Percentiles rank a stretch among this genome's conserved stretches.
These are phyloP conservation scores for Sarotherodon lohbergeri DNA, from an alignment of 2,113 vertebrate genomes.

Conservation along the genomic window DNA sequence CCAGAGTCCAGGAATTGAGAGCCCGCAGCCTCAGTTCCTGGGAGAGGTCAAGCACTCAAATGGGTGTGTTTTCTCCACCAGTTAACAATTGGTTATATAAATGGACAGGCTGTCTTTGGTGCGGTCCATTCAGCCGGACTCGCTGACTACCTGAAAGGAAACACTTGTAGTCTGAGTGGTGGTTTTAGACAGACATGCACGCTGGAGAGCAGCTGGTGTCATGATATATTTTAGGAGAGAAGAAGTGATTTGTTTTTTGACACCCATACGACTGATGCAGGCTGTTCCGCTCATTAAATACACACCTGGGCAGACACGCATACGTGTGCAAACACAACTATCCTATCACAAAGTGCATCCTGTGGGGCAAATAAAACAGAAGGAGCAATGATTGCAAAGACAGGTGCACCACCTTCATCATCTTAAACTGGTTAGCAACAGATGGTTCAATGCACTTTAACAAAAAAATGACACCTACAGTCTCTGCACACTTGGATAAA, in stretches of 20 bases:
- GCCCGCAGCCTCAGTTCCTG: slow-evolving; percentile 10
- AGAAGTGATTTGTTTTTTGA: background rate
- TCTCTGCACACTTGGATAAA: background rate
- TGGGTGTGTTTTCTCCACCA: slow-evolving; percentile 31
- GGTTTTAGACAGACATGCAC: background rate
- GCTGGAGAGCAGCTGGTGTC: background rate
- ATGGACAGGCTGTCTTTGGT: slow-evolving; percentile 40
- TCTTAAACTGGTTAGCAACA: background rate
- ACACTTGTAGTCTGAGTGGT: background rate
- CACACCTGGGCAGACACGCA: background rate
- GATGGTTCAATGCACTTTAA: background rate
- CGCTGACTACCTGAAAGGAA: background rate
- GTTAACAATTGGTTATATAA: slow-evolving; percentile 55
- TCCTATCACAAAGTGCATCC: background rate
- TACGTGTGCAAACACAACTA: background rate
- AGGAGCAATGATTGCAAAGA: background rate
- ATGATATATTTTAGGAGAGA: background rate
- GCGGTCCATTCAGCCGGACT: background rate
- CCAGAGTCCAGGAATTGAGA: slow-evolving; percentile 38
- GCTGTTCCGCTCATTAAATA: background rate
- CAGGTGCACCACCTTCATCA: background rate
- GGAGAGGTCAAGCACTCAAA: slow-evolving; percentile 51
- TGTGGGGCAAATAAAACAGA: background rate
- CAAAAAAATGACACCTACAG: background rate
- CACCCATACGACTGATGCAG: background rate